phyloP scores from a whole-genome alignment of 2,113 vertebrate genomes.

The Potamarius usumacintae region DNA sequence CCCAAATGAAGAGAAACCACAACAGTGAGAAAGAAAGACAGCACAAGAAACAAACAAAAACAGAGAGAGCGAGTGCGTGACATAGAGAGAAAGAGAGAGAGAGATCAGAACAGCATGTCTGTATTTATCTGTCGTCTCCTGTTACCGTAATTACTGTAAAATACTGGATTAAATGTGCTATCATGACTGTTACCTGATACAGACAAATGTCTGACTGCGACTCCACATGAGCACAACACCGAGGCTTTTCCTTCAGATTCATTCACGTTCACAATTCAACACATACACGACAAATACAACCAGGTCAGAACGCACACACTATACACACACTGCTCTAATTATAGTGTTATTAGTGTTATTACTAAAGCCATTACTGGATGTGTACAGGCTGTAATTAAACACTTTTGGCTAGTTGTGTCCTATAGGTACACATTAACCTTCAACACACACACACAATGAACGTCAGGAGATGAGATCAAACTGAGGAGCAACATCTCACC shows the following conservation, averaged over 20 bases:
- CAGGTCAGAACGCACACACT: background rate
- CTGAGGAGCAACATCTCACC: background rate
- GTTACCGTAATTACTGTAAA: background rate
- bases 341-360: background rate
- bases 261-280: background rate
- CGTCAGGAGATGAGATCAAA: background rate
- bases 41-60: too few species aligned
- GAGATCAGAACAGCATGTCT: background rate
- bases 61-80: background rate
- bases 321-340: background rate
- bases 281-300: background rate
- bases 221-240: background rate
- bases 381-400: background rate
- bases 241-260: background rate
- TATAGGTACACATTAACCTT: background rate
- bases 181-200: background rate
- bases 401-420: background rate
- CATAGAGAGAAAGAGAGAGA: background rate
- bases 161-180: background rate
- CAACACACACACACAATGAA: background rate
- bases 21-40: background rate
- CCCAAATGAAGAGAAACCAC: background rate
- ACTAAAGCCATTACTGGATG: background rate
- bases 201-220: background rate
- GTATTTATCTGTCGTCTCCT: background rate